Percentiles rank a stretch among this genome's conserved stretches.
Evolutionary conservation across 2,888 invertebrate species (phyloP).

Genomic region (Tetranychus truncatus): DNA sequence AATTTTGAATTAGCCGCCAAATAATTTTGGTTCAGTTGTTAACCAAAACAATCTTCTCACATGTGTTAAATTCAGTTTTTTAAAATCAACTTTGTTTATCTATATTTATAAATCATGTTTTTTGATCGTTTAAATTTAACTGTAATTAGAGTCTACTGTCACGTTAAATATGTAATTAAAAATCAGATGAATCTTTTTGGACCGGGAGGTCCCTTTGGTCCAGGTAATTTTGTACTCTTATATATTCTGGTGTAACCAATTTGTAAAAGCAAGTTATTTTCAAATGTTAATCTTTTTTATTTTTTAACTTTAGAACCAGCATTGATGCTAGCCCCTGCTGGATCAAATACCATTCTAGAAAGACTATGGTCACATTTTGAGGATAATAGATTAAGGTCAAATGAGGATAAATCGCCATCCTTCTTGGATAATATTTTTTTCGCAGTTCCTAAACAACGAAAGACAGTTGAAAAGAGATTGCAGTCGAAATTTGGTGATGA

Average conservation of each 20-base stretch:
- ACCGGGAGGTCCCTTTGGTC: neutral
- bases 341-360: neutral
- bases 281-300: neutral
- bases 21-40: no score
- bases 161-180: neutral
- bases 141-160: neutral
- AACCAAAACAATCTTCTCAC: neutral
- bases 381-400: neutral
- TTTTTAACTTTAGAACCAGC: neutral
- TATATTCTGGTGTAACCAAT: neutral
- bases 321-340: neutral
- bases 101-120: neutral
- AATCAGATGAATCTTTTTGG: neutral
- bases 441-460: conserved; percentile 60
- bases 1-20: no score
- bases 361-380: neutral
- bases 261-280: neutral
- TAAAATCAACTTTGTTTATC: neutral
- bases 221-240: neutral
- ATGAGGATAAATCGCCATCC: neutral
- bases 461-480: conserved; percentile 52
- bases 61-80: neutral
- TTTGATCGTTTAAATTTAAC: neutral
- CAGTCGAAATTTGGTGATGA: conserved; percentile 53
- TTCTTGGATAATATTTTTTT: conserved; percentile 49